Percentiles rank a stretch among this genome's conserved stretches.
Evolutionary conservation across 2,888 invertebrate species (phyloP).

Genomic region (Axea sp.): DNA sequence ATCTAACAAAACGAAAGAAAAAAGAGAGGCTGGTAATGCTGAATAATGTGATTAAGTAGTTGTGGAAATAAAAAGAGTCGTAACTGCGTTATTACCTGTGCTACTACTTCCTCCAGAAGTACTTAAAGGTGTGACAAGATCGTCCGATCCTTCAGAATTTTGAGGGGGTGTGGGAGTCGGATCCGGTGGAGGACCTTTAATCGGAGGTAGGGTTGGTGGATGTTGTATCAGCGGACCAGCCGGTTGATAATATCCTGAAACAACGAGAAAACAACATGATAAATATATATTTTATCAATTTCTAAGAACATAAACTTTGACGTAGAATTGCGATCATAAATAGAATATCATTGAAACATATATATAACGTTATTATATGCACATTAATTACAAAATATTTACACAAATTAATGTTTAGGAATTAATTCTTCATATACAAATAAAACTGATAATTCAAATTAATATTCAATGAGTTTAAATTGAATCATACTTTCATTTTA

Average conservation of each 20-base stretch:
- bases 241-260: conserved; percentile 93
- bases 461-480: too few species aligned
- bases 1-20: conserved; percentile 11
- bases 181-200: conserved; percentile 77
- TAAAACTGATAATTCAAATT: too few species aligned
- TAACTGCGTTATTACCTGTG: conserved; percentile 60
- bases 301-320: too few species aligned
- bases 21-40: conserved; percentile 32
- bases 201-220: conserved; percentile 79
- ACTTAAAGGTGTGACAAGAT: conserved; percentile 75
- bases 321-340: too few species aligned
- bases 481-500: too few species aligned
- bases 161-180: conserved; percentile 78
- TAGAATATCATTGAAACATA: too few species aligned
- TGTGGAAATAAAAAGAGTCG: conserved; percentile 22
- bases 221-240: conserved; percentile 90
- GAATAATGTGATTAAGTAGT: conserved; percentile 49
- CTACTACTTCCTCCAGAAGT: conserved; percentile 77
- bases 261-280: conserved; percentile 53
- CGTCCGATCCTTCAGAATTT: conserved; percentile 78
- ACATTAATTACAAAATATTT: too few species aligned
- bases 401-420: too few species aligned
- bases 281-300: too few species aligned
- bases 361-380: too few species aligned
- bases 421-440: too few species aligned